Base-by-base conservation (phyloP, 2,797 vertebrate species). In the Cynopterus sphinx region DNA sequence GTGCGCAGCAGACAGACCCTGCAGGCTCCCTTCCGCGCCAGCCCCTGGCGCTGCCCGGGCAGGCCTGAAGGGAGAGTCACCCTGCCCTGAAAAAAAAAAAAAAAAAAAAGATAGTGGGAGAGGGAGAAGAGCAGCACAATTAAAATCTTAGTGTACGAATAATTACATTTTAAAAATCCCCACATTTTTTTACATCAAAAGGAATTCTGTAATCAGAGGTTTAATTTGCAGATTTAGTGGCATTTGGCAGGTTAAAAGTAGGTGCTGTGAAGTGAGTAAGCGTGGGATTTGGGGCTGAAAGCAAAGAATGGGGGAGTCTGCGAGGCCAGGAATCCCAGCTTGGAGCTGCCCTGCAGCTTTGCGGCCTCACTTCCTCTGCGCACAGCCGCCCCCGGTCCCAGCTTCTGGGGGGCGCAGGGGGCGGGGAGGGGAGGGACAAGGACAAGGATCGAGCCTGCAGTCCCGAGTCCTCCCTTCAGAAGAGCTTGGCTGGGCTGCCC, bases 221-320 rank as follows among this genome's bases (percentile, higher is more conserved):
- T 99, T 98, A 98, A 98, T 98, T 97, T 97, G 97, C 97, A 98
- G 98, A 97, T 97, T 98, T 97, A 98, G 97, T 97, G 98, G 98
- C 97, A 97, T 98, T 98, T 97, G 98, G 97, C 94, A 78, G 97
- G 98, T 98, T 98, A 97, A 97, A 98, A 98, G 98, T 90, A 97
- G 98, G 91, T 96, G 97, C 98, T 97, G 92, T 98, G 98, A 98
- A 97, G 97, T 98, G 96, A 98, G 97, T 97, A 95, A 95, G 95
- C 96, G 70, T 92, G 96, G 97, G 98, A 98, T 98, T 98, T 98
- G 94, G 97, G 98, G 97, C 97, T 26, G 90, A 94, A 97, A 10
- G 85, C 97, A 96, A 97, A 98, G 97, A 97, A 97, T 92, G 96
- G 97, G 92, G 96, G 96, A 91, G 75, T 97, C 97, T 97, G 86